These are phyloP conservation scores for Phrynocephalus forsythii DNA, from an alignment of 2,797 vertebrate species.

Conservation along the genomic window DNA sequence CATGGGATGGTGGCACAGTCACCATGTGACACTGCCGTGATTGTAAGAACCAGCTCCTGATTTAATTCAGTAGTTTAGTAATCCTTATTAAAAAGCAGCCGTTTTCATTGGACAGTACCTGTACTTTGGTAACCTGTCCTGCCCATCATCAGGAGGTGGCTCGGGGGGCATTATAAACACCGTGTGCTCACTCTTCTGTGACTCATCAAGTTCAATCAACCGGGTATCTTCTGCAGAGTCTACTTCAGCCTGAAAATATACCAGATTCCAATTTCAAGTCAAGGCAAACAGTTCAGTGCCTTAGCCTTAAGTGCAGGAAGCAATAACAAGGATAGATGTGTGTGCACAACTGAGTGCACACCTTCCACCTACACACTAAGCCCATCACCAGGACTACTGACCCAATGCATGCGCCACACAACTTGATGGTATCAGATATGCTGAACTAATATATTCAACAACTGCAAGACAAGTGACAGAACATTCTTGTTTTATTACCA, in stretches of 20 bases:
- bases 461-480: neutral
- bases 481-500: neutral
- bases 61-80: too few relatives aligned
- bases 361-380: neutral
- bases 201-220: conserved; percentile 95
- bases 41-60: too few relatives aligned
- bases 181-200: conserved; percentile 96
- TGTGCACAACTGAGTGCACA: neutral
- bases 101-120: conserved; percentile 76
- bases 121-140: conserved; percentile 82
- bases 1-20: too few relatives aligned
- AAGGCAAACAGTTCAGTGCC: neutral
- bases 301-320: neutral
- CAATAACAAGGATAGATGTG: neutral
- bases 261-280: conserved; percentile 6
- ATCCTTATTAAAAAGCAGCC: neutral
- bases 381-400: neutral
- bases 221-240: conserved; percentile 89
- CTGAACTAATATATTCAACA: neutral
- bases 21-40: too few relatives aligned
- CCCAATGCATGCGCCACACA: neutral
- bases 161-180: conserved; percentile 96
- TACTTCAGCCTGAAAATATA: conserved; percentile 84
- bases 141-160: conserved; percentile 81
- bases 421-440: neutral